These are phyloP conservation scores for Sorex maritimensis DNA, from an alignment of 2,797 vertebrate genomes.

Conservation along the genomic window DNA sequence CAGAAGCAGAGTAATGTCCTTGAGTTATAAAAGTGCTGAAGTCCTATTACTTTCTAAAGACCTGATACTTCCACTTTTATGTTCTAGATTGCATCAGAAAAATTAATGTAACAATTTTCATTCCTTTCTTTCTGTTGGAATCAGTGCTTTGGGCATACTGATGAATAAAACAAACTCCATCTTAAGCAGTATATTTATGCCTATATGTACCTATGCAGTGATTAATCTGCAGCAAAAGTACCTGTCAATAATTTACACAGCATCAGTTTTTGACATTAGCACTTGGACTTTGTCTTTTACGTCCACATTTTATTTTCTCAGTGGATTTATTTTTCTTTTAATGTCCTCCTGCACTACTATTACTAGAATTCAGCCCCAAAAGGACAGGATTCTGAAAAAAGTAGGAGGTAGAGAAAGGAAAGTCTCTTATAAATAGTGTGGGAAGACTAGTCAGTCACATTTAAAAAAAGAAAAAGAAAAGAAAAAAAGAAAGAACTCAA, in stretches of 20 bases:
- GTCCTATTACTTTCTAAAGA: background rate
- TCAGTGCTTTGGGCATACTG: background rate
- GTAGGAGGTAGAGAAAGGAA: no score
- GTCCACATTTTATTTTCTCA: background rate
- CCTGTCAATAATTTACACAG: background rate
- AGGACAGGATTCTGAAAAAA: no score
- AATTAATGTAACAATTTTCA: constrained; percentile 2
- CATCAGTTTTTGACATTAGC: background rate
- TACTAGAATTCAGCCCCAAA: no score
- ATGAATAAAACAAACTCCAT: background rate
- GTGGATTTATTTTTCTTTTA: no score
- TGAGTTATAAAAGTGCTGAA: constrained; percentile 48
- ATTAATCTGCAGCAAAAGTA: background rate
- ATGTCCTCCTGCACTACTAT: no score
- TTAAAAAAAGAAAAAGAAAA: no score
- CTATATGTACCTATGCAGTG: background rate
- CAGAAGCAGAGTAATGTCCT: constrained; percentile 58
- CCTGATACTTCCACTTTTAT: constrained; percentile 3
- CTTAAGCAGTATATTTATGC: background rate
- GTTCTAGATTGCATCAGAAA: constrained; percentile 45
- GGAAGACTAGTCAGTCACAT: no score
- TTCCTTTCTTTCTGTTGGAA: background rate
- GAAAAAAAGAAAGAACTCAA: no score
- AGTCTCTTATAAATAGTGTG: no score
- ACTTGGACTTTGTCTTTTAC: background rate